These are phyloP conservation scores for Tenthredo notha DNA, from an alignment of 2,888 invertebrate species.

Conservation along the genomic window DNA sequence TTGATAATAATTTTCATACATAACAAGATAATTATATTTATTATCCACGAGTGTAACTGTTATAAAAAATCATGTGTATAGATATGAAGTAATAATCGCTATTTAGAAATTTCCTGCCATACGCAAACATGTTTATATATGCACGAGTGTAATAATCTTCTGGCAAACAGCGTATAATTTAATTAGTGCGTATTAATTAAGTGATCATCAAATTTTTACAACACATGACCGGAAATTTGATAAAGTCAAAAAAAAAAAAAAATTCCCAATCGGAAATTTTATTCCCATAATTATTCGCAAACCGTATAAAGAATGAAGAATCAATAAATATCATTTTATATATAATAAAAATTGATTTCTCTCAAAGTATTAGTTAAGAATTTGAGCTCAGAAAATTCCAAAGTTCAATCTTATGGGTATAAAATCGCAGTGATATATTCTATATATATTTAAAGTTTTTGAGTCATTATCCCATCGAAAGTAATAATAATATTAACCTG, in stretches of 20 bases:
- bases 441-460: not conserved
- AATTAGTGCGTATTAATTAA: not conserved
- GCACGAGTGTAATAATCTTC: not conserved
- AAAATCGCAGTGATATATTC: not conserved
- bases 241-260: not conserved
- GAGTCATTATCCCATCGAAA: not conserved
- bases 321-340: too few relatives aligned
- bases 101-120: not conserved
- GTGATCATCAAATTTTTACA: too few relatives aligned
- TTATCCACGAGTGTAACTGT: not conserved
- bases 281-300: not conserved
- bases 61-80: not conserved
- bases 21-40: not conserved
- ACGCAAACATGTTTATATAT: not conserved
- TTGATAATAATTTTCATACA: not conserved
- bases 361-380: not conserved
- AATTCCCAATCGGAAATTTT: not conserved
- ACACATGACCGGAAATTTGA: not conserved
- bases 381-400: not conserved
- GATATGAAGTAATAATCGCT: not conserved
- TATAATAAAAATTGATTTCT: not conserved
- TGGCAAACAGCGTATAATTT: not conserved
- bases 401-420: not conserved
- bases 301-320: not conserved
- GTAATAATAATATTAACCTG: not conserved